phyloP scores from a whole-genome alignment of 2,113 vertebrate genomes.

The Perca fluviatilis region DNA sequence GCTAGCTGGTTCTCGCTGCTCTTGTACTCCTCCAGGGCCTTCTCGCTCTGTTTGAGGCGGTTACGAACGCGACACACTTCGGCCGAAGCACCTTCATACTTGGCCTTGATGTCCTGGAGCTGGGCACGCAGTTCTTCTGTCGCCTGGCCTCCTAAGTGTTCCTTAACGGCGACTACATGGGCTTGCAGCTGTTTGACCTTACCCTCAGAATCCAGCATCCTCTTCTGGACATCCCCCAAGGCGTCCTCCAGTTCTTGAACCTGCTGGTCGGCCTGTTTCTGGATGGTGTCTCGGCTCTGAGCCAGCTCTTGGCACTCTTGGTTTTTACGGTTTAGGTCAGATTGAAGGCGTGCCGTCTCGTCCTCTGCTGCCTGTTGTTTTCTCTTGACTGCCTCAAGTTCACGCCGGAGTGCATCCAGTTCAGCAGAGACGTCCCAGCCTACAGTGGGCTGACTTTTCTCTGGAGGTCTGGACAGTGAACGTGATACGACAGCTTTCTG shows the following conservation, averaged over 20 bases:
- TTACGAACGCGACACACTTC: slow-evolving; percentile 93
- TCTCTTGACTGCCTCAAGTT: slow-evolving; percentile 85
- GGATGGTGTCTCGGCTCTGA: slow-evolving; percentile 85
- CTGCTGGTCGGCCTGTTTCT: slow-evolving; percentile 91
- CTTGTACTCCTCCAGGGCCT: slow-evolving; percentile 91
- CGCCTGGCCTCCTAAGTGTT: slow-evolving; percentile 86
- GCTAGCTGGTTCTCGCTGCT: slow-evolving; percentile 88
- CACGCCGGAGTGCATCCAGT: slow-evolving; percentile 84
- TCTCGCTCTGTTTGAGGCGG: slow-evolving; percentile 92
- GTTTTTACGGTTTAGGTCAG: slow-evolving; percentile 87
- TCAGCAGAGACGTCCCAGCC: slow-evolving; percentile 75
- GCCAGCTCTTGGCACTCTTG: slow-evolving; percentile 89
- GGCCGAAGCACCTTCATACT: slow-evolving; percentile 93
- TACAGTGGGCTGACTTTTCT: slow-evolving; percentile 78
- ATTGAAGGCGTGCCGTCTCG: slow-evolving; percentile 86
- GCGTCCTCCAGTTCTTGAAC: slow-evolving; percentile 94
- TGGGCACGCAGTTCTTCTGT: slow-evolving; percentile 91
- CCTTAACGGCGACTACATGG: slow-evolving; percentile 95
- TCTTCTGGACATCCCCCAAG: slow-evolving; percentile 94
- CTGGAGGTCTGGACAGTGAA: slow-evolving; percentile 87
- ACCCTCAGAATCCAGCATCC: slow-evolving; percentile 97
- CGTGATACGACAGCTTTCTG: slow-evolving; percentile 79
- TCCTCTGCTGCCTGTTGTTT: slow-evolving; percentile 86
- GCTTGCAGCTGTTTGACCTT: slow-evolving; percentile 98
- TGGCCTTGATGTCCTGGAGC: slow-evolving; percentile 90